Percentiles rank a stretch among this genome's conserved stretches.
Conservation (phyloP, 2,888 invertebrate species). For the Scaptomyza parva region DNA sequence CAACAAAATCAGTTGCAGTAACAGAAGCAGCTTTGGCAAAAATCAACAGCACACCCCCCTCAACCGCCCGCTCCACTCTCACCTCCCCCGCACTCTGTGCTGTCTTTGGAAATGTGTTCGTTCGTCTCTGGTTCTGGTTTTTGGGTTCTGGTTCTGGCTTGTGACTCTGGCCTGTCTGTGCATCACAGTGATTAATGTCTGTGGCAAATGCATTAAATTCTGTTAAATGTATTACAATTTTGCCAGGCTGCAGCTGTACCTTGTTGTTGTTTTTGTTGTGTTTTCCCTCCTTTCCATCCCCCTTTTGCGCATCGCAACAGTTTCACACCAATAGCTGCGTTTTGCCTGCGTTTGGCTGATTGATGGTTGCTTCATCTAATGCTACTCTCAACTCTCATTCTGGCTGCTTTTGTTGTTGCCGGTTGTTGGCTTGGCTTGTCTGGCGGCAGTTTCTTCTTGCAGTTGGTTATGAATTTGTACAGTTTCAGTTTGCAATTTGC, state of each 20-base stretch:
- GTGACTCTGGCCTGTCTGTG: slow-evolving; percentile 71
- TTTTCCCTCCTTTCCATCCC: slow-evolving; percentile 2
- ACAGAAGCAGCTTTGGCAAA: slow-evolving; percentile 67
- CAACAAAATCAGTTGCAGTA: slow-evolving; percentile 25
- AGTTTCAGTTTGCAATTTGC: slow-evolving; percentile 51
- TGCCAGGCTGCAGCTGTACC: slow-evolving; percentile 62
- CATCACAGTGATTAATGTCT: slow-evolving; percentile 84
- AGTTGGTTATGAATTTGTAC: slow-evolving; percentile 71
- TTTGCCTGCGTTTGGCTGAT: slow-evolving; percentile 70
- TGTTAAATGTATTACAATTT: slow-evolving; percentile 85
- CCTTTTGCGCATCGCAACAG: slow-evolving; percentile 38
- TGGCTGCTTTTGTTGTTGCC: slow-evolving; percentile 15
- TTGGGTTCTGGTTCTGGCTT: slow-evolving; percentile 33
- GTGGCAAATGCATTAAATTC: slow-evolving; percentile 85
- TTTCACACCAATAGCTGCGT: slow-evolving; percentile 70
- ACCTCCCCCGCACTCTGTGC: not conserved
- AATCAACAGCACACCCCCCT: slow-evolving; percentile 55
- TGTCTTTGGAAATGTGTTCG: slow-evolving; percentile 22
- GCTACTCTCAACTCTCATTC: slow-evolving; percentile 21
- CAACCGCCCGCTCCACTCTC: slow-evolving; percentile 14
- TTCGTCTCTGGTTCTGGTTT: slow-evolving; percentile 26
- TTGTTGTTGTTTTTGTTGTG: slow-evolving; percentile 26
- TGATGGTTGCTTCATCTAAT: slow-evolving; percentile 70
- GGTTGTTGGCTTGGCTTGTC: slow-evolving; percentile 45
- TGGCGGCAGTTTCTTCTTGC: slow-evolving; percentile 31